Evolutionary conservation across 2,888 invertebrate species (phyloP), one percentile per base, ranked within the genome.

Genomic region (Hecatera dysodea): DNA sequence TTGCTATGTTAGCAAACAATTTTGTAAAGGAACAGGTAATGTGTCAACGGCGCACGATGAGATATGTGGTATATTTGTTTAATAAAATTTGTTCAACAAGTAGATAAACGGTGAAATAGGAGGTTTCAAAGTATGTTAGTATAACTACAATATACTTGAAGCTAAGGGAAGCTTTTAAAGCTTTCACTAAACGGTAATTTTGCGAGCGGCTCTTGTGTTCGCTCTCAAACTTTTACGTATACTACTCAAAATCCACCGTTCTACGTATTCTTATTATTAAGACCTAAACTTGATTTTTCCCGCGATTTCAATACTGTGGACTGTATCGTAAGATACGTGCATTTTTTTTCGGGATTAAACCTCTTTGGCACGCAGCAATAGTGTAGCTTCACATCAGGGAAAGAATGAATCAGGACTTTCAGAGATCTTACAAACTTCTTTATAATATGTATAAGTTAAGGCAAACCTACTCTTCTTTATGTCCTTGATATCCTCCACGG

Each of bases 1-100:
- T 68, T 75, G 64, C 36, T 62, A 36, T 46, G n/a, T 80, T 62
- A 46, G 57, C 48, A 62, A 75, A 69, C 39, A 61, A 64, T 62
- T 62, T 68, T 53, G 27, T 68, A 39, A 64, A 57, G 15, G 63
- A 19, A 60, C 57, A 53, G 42, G 24, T 59, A 48, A 55, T 52
- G 24, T n/a, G n/a, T n/a, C n/a, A 11, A 9, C 53, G 24, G 53
- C 1, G 17, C 9, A n/a, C 46, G 53, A 53, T 48, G 27, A 59
- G 36, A 56, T 46, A 57, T 78, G 39, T 27, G 53, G 36, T 19
- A 15, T 33, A 9, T 53, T 56, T 44, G n/a, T 53, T 9, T 48
- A 9, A 56, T 29, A 55, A 42, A 24, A 22, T 62, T 52, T 22
- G 19, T 44, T 24, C 8, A 22, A 72, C 3, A 59, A 22, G 19